Evolutionary conservation across 2,797 vertebrate genomes (phyloP), one percentile per base, ranked within the genome.

Genomic region (Iguana delicatissima): DNA sequence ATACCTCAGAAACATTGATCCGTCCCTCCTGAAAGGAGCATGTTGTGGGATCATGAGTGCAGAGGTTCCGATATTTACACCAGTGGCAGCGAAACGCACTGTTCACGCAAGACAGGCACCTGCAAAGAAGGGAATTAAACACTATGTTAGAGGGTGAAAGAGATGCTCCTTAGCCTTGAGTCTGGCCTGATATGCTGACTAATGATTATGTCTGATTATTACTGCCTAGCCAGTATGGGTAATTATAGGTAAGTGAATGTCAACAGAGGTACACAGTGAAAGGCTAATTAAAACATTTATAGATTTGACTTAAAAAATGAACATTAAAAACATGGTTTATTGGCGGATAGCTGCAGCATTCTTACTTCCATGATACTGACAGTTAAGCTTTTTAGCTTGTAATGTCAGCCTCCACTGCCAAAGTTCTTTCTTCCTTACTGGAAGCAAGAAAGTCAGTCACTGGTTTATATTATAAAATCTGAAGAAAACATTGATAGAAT

Each of bases 11-110:
- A 93, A 98, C 86, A 80, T 99, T 99, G 97, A 99, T 99, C 46
- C 99, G 97, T 89, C 99, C 99, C 97, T 99, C 99, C 96, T 99
- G 99, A 96, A 99, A 99, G 91, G 99, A 99, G 94, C 99, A 99
- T 92, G 98, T 99, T 95, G 98, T 99, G 74, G 99, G 99, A 96
- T 99, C 99, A 1, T 99, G 99, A 55, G 99, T 99, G 91, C 99
- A 99, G 91, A 99, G 97, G 97, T 99, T 99, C 77, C 99, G 97
- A 96, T 99, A 99, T 96, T 99, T 99, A 98, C 99, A 99, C 99
- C 99, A 99, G 94, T 99, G 99, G 97, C 99, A 99, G 95, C 98
- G 99, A 97, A 99, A 99, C 85, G 98, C 98, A 50, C 99, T 99
- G 96, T 98, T 99, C 95, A 99, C 99, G 76, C 99, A 99, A 29